phyloP scores from a whole-genome alignment of 2,113 vertebrate genomes.

The Abramis brama region DNA sequence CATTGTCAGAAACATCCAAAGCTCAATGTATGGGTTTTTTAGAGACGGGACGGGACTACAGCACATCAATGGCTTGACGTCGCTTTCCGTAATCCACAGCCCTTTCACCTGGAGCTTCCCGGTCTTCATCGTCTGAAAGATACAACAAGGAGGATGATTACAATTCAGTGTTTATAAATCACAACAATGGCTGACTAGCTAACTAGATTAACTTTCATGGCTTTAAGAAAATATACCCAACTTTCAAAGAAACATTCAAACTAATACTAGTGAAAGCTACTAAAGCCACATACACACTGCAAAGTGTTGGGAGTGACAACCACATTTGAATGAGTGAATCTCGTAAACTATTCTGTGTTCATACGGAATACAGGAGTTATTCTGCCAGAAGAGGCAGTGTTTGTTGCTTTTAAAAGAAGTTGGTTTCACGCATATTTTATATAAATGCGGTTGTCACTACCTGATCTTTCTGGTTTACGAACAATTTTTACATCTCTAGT shows the following conservation, averaged over 20 bases:
- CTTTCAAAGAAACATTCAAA: background rate
- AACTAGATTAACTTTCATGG: background rate
- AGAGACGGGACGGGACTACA: constrained; percentile 72
- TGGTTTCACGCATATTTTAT: background rate
- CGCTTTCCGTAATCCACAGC: constrained; percentile 88
- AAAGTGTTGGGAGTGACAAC: constrained; percentile 3
- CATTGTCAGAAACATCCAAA: constrained; percentile 43
- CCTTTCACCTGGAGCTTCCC: constrained; percentile 89
- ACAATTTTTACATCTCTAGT: background rate
- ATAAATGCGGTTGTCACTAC: background rate
- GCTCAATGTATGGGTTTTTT: constrained; percentile 26
- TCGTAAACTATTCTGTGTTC: background rate
- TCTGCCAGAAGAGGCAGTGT: background rate
- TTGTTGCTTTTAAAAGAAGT: background rate
- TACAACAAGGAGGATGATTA: constrained; percentile 19
- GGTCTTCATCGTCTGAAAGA: constrained; percentile 90
- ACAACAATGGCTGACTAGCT: background rate
- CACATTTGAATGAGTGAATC: background rate
- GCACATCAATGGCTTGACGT: constrained; percentile 84
- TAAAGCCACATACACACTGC: constrained; percentile 18
- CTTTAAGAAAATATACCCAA: background rate
- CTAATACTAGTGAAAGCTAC: background rate
- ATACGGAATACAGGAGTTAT: background rate
- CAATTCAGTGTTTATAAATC: background rate
- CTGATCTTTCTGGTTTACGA: background rate